A percentile compares a stretch with the other conserved stretches of the same genome.
Conservation (phyloP, 1,140 invertebrate species). For the Tetranychus urticae region DNA sequence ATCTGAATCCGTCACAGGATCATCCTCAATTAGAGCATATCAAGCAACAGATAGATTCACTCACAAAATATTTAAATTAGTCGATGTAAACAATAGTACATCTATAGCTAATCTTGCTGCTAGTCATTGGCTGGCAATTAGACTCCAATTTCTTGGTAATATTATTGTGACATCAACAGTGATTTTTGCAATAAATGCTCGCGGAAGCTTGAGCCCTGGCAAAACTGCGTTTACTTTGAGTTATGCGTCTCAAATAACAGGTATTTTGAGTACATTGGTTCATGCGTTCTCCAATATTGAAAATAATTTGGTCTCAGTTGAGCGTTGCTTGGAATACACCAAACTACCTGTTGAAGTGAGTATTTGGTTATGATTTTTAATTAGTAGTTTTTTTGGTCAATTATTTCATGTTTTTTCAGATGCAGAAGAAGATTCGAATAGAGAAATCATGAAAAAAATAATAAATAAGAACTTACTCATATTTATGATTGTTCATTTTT, state of each 20-base stretch:
- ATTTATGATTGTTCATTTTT: constrained; percentile 47
- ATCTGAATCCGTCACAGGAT: constrained; percentile 28
- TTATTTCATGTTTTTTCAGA: no score
- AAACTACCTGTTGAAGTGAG: constrained; percentile 63
- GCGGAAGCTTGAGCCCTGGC: constrained; percentile 62
- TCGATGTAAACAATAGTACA: neutral
- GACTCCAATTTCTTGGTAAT: neutral
- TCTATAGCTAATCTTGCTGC: neutral
- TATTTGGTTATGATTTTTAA: constrained; percentile 22
- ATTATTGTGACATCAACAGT: constrained; percentile 31
- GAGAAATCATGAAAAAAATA: no score
- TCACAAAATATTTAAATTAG: neutral
- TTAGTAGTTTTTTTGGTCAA: no score
- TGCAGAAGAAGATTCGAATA: no score
- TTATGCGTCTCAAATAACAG: constrained; percentile 14
- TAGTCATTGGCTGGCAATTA: neutral
- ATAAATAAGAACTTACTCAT: neutral
- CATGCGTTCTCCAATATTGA: no score
- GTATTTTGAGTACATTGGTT: no score
- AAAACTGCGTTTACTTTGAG: constrained; percentile 48
- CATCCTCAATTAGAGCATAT: constrained; percentile 31
- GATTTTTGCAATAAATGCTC: constrained; percentile 41
- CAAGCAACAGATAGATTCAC: constrained; percentile 15
- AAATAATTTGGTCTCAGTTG: no score
- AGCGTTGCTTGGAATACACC: constrained; percentile 23